These are phyloP conservation scores for Rhynchomys soricoides DNA, from an alignment of 2,113 vertebrate genomes.

Conservation along the genomic window DNA sequence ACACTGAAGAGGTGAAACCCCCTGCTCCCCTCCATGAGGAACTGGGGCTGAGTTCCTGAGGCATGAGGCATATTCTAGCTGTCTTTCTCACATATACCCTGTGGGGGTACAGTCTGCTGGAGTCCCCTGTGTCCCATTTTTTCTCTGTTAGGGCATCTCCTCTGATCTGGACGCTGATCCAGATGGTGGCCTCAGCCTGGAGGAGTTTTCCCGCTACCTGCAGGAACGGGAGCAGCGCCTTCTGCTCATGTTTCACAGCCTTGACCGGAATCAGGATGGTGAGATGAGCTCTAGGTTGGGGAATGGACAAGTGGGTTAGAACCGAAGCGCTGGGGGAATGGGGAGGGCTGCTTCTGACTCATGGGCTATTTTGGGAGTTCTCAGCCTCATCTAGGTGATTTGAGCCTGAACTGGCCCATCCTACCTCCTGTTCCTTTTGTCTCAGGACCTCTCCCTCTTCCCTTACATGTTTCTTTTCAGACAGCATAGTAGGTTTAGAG, in stretches of 20 bases:
- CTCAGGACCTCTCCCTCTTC: background rate
- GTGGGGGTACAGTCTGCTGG: background rate
- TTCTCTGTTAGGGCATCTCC: slow-evolving; percentile 85
- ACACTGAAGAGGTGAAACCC: too few relatives aligned
- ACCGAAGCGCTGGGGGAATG: background rate
- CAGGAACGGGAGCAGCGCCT: slow-evolving; percentile 90
- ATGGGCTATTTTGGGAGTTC: slow-evolving; percentile 67
- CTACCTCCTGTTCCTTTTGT: background rate
- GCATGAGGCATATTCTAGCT: background rate
- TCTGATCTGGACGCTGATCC: slow-evolving; percentile 85
- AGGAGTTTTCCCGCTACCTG: slow-evolving; percentile 91
- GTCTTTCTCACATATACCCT: background rate
- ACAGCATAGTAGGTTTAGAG: background rate
- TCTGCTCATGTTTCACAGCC: slow-evolving; percentile 90
- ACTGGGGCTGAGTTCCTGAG: background rate
- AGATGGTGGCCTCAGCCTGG: slow-evolving; percentile 90
- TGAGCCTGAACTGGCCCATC: background rate
- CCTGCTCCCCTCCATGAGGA: background rate
- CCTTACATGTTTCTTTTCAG: background rate
- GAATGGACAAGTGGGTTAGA: background rate
- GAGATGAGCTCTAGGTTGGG: background rate
- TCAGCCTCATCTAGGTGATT: slow-evolving; percentile 63
- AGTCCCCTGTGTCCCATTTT: background rate
- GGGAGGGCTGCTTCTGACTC: slow-evolving; percentile 64
- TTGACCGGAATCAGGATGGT: slow-evolving; percentile 94